phyloP scores from a whole-genome alignment of 2,797 vertebrate genomes.

The Cephalopachus bancanus region DNA sequence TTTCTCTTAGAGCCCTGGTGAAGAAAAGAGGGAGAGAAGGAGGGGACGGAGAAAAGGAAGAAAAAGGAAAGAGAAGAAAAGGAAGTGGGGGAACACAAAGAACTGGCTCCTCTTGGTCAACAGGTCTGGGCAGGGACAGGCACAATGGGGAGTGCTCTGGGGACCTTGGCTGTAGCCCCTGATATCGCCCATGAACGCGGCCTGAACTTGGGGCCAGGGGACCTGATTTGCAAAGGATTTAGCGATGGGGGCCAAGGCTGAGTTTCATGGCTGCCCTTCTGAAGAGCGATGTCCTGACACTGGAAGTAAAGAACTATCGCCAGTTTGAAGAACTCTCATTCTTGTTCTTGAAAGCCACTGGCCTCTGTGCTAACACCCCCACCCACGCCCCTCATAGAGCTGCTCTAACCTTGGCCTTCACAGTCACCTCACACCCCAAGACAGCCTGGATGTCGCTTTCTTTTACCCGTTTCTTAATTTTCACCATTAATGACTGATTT shows the following conservation, averaged over 20 bases:
- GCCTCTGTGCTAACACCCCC: neutral
- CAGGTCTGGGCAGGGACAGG: neutral
- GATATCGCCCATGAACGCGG: neutral
- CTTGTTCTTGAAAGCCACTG: fast-evolving
- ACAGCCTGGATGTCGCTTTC: neutral
- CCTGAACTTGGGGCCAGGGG: neutral
- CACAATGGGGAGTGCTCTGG: neutral
- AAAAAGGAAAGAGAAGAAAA: neutral
- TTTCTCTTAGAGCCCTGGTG: too few relatives aligned
- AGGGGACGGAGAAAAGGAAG: neutral
- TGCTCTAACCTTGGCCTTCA: neutral
- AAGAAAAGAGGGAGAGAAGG: neutral
- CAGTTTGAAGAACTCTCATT: neutral
- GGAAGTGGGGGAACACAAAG: neutral
- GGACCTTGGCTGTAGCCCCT: neutral
- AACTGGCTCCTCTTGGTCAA: neutral
- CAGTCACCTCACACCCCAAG: neutral
- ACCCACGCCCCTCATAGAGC: too few relatives aligned
- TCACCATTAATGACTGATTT: neutral
- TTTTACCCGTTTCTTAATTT: neutral
- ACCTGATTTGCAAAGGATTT: neutral
- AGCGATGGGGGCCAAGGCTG: neutral
- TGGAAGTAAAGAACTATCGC: neutral
- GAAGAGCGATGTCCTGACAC: neutral
- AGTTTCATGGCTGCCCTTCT: neutral